Evolutionary conservation across 1,140 invertebrate genomes (phyloP), one percentile per base, ranked within the genome.

Genomic region (Spodoptera frugiperda): DNA sequence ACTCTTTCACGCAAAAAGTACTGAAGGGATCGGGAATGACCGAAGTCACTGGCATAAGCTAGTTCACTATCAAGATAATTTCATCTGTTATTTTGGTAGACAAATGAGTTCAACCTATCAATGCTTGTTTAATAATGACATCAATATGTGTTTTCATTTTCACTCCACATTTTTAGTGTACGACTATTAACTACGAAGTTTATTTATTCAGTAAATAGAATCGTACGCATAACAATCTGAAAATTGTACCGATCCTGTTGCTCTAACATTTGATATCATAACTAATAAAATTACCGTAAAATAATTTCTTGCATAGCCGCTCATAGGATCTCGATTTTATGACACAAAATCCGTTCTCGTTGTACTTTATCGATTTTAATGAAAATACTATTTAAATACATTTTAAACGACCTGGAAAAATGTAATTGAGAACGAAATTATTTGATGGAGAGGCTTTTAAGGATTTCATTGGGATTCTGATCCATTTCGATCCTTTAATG

Each of bases 321-420:
- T 65, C 25, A 9, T 33, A 72, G n/a, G 39, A 51, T 21, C 46
- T 3, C 2, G 48, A n/a, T 19, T 30, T 63, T 49, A 63, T 21
- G 59, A 48, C 63, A 75, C 76, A 71, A 82, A 78, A 71, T 17
- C 14, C 14, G 48, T 61, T 63, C 72, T 53, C 61, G 17, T 25
- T 76, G 61, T 67, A 51, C 55, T 33, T 59, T 49, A 51, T 76
- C 39, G 67, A 77, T 74, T 71, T 79, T 77, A 82, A 82, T 82
- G 74, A 80, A 82, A 76, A 76, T 75, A 65, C 48, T 15, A 53
- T 75, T 65, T 53, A 65, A 61, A 55, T 61, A 21, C 30, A n/a
- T 30, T 44, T 39, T 44, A 53, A 75, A 53, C 63, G 48, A 59
- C 49, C 39, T 59, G 44, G 21, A 73, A 73, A 68, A 73, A 73